phyloP scores from a whole-genome alignment of 2,797 vertebrate genomes.

The Salmo trutta region DNA sequence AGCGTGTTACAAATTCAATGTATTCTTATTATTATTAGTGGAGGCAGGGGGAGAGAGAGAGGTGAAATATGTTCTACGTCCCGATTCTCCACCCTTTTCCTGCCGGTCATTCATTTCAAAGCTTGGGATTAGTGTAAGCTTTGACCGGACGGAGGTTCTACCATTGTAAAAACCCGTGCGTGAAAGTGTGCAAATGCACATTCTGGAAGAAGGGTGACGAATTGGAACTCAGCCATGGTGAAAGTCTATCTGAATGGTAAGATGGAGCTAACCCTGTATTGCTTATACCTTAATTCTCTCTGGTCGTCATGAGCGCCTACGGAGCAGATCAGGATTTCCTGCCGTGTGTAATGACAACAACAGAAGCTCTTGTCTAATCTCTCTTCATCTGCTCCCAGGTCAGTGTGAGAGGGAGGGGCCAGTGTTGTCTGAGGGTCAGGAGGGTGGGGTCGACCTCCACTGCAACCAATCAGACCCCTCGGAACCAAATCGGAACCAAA shows the following conservation, averaged over 20 bases:
- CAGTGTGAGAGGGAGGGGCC: conserved; percentile 54
- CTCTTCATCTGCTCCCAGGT: conserved; percentile 46
- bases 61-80: not conserved
- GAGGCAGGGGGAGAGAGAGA: not conserved
- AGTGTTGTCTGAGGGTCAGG: conserved; percentile 52
- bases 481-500: not conserved
- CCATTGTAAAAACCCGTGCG: not conserved
- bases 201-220: not conserved
- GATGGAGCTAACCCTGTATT: not conserved
- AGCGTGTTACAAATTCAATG: too few species aligned
- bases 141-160: not conserved
- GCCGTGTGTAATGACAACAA: not conserved
- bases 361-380: not conserved
- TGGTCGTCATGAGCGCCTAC: not conserved
- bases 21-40: too few species aligned
- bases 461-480: not conserved
- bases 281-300: not conserved
- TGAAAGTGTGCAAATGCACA: not conserved
- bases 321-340: not conserved
- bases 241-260: not conserved
- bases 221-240: not conserved
- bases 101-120: not conserved
- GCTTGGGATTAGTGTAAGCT: not conserved
- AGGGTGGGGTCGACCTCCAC: conserved; percentile 42
- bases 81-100: not conserved